Percentiles rank a stretch among this genome's conserved stretches.
phyloP scores from a whole-genome alignment of 2,113 vertebrate genomes.

The Xiphophorus couchianus region DNA sequence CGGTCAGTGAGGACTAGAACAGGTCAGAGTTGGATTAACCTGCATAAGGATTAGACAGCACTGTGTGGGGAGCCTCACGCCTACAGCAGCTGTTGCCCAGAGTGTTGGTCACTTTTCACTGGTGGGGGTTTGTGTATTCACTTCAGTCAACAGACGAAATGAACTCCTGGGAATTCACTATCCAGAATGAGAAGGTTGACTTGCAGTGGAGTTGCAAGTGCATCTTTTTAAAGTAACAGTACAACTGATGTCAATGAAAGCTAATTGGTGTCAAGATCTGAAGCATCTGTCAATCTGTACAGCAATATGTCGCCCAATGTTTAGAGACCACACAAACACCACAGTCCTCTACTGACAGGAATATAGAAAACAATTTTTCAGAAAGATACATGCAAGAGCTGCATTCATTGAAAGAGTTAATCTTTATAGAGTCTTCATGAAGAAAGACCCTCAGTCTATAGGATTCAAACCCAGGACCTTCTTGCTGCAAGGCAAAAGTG shows the following conservation, averaged over 20 bases:
- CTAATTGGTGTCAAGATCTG: background rate
- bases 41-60: slow-evolving; percentile 79
- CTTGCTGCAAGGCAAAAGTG: no score
- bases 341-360: no score
- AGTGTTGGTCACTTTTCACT: slow-evolving; percentile 55
- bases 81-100: slow-evolving; percentile 59
- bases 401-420: no score
- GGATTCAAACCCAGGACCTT: no score
- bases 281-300: background rate
- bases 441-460: no score
- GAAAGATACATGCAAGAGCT: no score
- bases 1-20: slow-evolving; percentile 74
- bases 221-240: background rate
- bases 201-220: background rate
- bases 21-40: slow-evolving; percentile 84
- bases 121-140: slow-evolving; percentile 27
- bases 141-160: slow-evolving; percentile 3
- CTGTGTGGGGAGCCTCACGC: slow-evolving; percentile 66
- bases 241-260: background rate
- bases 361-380: no score
- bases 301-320: background rate
- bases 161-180: background rate
- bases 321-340: background rate
- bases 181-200: background rate
- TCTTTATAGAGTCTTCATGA: no score